phyloP scores from a whole-genome alignment of 2,888 invertebrate species.

The Pyrrhia umbra region DNA sequence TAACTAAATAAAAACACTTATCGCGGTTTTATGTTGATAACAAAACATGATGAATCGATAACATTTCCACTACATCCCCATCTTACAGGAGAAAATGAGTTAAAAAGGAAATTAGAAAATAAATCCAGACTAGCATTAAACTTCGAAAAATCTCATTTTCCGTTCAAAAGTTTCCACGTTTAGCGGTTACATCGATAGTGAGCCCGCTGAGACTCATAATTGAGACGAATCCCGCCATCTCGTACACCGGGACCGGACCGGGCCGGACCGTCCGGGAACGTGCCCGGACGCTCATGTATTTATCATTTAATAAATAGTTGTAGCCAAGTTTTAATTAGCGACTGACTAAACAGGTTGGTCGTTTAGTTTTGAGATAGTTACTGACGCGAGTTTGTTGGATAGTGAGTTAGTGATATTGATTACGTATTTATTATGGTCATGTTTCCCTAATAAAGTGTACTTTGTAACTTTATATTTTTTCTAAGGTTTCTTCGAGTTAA shows the following conservation, averaged over 20 bases:
- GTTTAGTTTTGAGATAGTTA: conserved; percentile 38
- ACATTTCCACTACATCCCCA: neutral
- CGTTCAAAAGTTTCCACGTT: conserved; percentile 29
- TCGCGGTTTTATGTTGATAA: too few species aligned
- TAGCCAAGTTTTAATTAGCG: conserved; percentile 56
- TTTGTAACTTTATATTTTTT: neutral
- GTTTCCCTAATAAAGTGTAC: neutral
- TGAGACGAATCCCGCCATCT: conserved; percentile 50
- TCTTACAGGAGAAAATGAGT: neutral
- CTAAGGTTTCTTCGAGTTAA: neutral
- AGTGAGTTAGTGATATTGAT: conserved; percentile 11
- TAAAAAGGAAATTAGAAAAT: neutral
- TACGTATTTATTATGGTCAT: neutral
- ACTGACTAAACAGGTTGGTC: conserved; percentile 12
- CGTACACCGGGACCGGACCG: conserved; percentile 11
- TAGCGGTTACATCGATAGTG: conserved; percentile 32
- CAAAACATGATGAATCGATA: neutral
- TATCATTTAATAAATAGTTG: conserved; percentile 60
- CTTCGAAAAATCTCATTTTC: neutral
- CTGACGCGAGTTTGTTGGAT: conserved; percentile 9
- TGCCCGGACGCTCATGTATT: conserved; percentile 44
- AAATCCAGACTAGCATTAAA: neutral
- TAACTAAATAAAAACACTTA: too few species aligned
- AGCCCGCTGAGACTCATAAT: conserved; percentile 49
- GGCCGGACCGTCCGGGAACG: conserved; percentile 9